phyloP scores from a whole-genome alignment of 2,888 invertebrate genomes.

The Diadromus collaris region DNA sequence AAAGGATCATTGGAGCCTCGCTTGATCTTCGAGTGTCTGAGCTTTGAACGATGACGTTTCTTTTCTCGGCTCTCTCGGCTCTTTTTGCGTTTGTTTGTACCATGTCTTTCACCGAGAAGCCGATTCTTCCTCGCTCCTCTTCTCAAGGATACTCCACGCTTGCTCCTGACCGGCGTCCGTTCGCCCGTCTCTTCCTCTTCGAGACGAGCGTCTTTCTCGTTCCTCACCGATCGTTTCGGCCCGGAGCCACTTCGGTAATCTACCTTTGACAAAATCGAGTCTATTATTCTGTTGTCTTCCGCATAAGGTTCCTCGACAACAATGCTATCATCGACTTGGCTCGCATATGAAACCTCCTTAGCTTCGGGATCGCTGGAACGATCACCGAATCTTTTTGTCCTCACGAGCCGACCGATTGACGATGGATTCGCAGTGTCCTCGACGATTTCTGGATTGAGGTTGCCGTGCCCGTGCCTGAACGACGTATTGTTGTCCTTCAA shows the following conservation, averaged over 20 bases:
- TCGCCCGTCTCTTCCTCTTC: slow-evolving; percentile 4
- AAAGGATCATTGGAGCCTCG: slow-evolving; percentile 6
- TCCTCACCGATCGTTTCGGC: slow-evolving; percentile 1
- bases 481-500: slow-evolving; percentile 43
- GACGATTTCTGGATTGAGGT: slow-evolving; percentile 57
- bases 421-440: slow-evolving; percentile 45
- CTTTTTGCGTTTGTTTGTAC: slow-evolving; percentile 15
- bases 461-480: slow-evolving; percentile 48
- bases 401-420: slow-evolving; percentile 33
- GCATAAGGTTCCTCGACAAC: slow-evolving; percentile 44
- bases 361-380: slow-evolving; percentile 20
- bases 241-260: slow-evolving; percentile 42
- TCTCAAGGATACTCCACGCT: slow-evolving; percentile 1
- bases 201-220: neutral
- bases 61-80: neutral
- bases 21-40: neutral
- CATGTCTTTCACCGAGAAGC: neutral
- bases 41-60: slow-evolving; percentile 25
- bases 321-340: slow-evolving; percentile 27
- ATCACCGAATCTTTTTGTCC: slow-evolving; percentile 56
- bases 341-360: slow-evolving; percentile 30
- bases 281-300: slow-evolving; percentile 58
- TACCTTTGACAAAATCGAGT: slow-evolving; percentile 59
- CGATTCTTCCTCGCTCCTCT: slow-evolving; percentile 20
- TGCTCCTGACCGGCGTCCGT: neutral